Conservation (phyloP, 2,888 invertebrate species). For the Thelaira solivaga region DNA sequence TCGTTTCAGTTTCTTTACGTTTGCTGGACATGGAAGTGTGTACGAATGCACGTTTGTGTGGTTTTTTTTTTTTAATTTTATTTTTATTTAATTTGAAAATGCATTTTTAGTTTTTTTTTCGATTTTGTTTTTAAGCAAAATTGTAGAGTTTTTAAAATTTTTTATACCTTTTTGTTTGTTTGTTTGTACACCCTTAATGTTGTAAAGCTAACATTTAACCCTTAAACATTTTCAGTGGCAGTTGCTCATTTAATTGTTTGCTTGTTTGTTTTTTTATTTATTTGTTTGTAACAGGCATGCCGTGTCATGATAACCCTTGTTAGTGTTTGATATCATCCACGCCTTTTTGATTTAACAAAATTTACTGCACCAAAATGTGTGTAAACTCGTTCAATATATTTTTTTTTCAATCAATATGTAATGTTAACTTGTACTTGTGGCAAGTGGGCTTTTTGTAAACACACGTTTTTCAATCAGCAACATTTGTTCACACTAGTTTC, state of each 20-base stretch:
- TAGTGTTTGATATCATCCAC: constrained; percentile 25
- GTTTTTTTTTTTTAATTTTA: too few species aligned
- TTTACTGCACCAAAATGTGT: constrained; percentile 9
- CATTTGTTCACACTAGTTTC: neutral
- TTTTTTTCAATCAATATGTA: constrained; percentile 18
- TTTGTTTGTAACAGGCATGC: neutral
- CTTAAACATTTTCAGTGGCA: neutral
- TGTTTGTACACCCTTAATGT: neutral
- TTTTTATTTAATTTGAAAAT: neutral
- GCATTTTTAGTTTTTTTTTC: neutral
- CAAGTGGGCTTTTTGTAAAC: constrained; percentile 42
- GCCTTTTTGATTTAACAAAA: constrained; percentile 30
- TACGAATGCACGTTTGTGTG: neutral
- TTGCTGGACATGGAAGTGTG: neutral
- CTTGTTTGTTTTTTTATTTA: constrained; percentile 2
- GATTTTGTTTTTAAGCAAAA: neutral
- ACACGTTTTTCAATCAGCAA: constrained; percentile 24
- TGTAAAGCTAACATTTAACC: neutral
- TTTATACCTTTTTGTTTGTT: neutral
- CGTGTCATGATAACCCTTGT: neutral
- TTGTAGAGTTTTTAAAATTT: neutral
- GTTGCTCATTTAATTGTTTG: constrained; percentile 20
- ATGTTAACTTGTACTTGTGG: constrained; percentile 44
- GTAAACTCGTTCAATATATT: neutral
- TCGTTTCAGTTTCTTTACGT: neutral